Base-by-base conservation (phyloP, 2,888 invertebrate species). In the Oasisia sp. region DNA sequence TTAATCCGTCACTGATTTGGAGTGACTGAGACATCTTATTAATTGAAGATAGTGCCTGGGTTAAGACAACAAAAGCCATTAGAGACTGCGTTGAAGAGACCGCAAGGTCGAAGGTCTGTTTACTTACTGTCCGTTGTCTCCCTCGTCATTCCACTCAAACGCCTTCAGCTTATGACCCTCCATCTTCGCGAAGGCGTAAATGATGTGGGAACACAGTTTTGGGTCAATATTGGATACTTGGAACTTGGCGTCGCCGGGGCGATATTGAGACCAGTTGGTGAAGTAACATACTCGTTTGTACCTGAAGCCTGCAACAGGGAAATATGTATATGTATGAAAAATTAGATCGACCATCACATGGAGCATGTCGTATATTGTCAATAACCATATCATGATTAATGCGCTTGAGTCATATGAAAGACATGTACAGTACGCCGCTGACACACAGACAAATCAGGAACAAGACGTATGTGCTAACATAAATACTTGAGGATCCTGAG, bases 101-200 rank as follows among this genome's bases (percentile, higher is more conserved):
- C 27, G 19, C 14, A 74, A 19, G 74, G 27, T 7, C 74, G 74
- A 74, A n/a, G 3, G 74, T 74, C 7, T 74, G 27, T 74, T 7
- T 19, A 74, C 74, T 74, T 27, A 74, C 74, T 74, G 74, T 74
- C 74, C 74, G n/a, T 27, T 74, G 27, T 27, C n/a, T 14, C 74
- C 74, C 7, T 74, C 74, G 74, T 99, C 99, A 95, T 99, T 99
- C 94, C 98, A 98, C 96, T 99, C 99, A 96, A 98, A 99, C 32
- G 98, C 98, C 93, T 98, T 98, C 93, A 99, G 97, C 95, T 98
- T 98, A 94, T 99, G 98, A 95, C 99, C 99, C 97, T 99, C 99
- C 96, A 99, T 97, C 98, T 99, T 99, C 0, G 99, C 99, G 96
- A 99, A 99, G n/a, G 99, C 98, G 97, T 98, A 99, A 95, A 99